Evolutionary conservation across 1,140 invertebrate genomes (phyloP).

Genomic region (Calosoma granatense): DNA sequence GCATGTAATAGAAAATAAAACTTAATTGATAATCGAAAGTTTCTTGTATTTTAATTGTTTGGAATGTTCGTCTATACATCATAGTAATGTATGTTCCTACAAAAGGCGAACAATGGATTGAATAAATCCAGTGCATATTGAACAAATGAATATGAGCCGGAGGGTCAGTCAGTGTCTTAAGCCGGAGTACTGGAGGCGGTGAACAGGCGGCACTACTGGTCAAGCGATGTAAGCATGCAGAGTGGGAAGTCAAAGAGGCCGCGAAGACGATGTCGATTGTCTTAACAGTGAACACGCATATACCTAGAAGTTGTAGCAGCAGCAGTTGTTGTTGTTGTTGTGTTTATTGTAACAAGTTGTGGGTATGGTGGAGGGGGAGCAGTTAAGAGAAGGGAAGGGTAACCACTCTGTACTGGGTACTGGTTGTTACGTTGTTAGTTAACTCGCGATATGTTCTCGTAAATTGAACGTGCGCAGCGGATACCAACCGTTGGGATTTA

Average conservation of each 20-base stretch:
- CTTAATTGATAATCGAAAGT: too few species aligned
- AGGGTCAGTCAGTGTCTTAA: neutral
- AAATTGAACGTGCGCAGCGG: neutral
- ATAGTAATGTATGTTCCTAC: too few species aligned
- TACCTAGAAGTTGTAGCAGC: too few species aligned
- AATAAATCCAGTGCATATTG: neutral
- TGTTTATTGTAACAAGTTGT: neutral
- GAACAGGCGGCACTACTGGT: neutral
- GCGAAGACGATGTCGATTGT: neutral
- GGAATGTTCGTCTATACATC: too few species aligned
- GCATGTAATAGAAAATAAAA: too few species aligned
- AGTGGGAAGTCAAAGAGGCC: neutral
- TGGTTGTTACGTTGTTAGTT: slow-evolving; percentile 4
- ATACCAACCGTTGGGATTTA: neutral
- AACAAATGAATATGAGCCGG: neutral
- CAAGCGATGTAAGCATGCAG: neutral
- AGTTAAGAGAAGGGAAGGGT: neutral
- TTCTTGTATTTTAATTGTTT: too few species aligned
- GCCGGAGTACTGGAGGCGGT: neutral
- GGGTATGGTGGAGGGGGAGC: neutral
- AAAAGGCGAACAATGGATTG: neutral
- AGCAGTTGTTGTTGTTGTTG: neutral
- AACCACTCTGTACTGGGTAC: neutral
- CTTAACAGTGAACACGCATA: too few species aligned
- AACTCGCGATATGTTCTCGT: slow-evolving; percentile 7